Percentiles rank a stretch among this genome's conserved stretches.
phyloP scores from a whole-genome alignment of 1,140 invertebrate genomes.

The Tachypleus tridentatus region DNA sequence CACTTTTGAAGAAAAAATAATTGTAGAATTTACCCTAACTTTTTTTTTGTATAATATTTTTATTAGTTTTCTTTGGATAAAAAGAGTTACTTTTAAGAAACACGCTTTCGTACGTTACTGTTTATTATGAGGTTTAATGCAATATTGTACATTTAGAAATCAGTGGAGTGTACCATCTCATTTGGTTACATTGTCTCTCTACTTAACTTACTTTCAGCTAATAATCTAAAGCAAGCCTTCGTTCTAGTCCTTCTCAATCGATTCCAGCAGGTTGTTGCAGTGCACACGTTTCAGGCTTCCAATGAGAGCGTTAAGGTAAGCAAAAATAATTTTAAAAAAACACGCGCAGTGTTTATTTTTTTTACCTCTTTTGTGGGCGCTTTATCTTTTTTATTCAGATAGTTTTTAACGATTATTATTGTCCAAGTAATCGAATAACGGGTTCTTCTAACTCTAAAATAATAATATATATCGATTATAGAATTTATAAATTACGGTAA shows the following conservation, averaged over 20 bases:
- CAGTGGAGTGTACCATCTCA: background rate
- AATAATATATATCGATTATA: too few species aligned
- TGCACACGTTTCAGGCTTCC: constrained; percentile 44
- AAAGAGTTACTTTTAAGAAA: too few species aligned
- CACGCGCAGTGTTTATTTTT: background rate
- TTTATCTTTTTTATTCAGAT: background rate
- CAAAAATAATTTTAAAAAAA: background rate
- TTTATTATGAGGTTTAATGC: background rate
- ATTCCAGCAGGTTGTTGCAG: constrained; percentile 46
- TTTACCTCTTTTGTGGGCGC: background rate
- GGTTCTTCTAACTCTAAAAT: too few species aligned
- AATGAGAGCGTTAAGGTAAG: constrained; percentile 42
- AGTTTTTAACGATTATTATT: background rate
- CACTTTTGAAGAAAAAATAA: background rate
- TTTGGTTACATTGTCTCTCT: constrained; percentile 1
- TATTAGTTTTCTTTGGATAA: background rate
- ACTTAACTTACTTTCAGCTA: constrained; percentile 29
- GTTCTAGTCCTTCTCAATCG: constrained; percentile 46
- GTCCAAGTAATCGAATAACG: background rate
- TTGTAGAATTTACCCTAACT: background rate
- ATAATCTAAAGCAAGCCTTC: constrained; percentile 44
- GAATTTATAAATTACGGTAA: too few species aligned
- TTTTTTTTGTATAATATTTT: background rate
- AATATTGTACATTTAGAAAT: background rate
- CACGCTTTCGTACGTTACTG: background rate